Conservation (phyloP, 2,888 invertebrate genomes). For the Drosophila lutescens region DNA sequence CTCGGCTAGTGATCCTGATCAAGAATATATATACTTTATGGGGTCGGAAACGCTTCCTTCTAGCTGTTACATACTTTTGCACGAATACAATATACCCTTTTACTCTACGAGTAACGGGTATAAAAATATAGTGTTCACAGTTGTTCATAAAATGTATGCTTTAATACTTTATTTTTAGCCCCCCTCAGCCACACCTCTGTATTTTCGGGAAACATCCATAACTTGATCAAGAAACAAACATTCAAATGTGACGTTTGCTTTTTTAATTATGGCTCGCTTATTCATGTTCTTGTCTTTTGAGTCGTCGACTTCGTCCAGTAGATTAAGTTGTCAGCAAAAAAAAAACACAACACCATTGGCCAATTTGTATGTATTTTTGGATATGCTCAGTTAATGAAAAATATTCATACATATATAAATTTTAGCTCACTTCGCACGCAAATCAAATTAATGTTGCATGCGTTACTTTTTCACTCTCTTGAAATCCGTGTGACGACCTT, state of each 20-base stretch:
- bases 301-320: conserved; percentile 27
- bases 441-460: conserved; percentile 80
- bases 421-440: conserved; percentile 68
- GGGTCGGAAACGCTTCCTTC: too few species aligned
- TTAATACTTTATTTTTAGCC: background rate
- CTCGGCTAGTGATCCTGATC: too few species aligned
- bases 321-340: conserved; percentile 72
- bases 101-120: too few species aligned
- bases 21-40: too few species aligned
- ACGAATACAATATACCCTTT: too few species aligned
- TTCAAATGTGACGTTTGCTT: conserved; percentile 69
- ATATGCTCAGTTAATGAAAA: conserved; percentile 28
- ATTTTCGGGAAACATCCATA: conserved; percentile 4
- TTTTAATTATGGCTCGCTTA: conserved; percentile 67
- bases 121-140: too few species aligned
- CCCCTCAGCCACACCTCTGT: conserved; percentile 31
- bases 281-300: conserved; percentile 67
- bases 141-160: too few species aligned
- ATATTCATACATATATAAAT: conserved; percentile 24
- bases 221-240: conserved; percentile 32
- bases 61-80: too few species aligned
- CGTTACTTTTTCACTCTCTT: conserved; percentile 61
- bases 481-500: conserved; percentile 53
- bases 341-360: conserved; percentile 58
- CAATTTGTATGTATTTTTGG: conserved; percentile 54